Evolutionary conservation across 2,113 vertebrate genomes (phyloP).

Genomic region (Oriolus oriolus): DNA sequence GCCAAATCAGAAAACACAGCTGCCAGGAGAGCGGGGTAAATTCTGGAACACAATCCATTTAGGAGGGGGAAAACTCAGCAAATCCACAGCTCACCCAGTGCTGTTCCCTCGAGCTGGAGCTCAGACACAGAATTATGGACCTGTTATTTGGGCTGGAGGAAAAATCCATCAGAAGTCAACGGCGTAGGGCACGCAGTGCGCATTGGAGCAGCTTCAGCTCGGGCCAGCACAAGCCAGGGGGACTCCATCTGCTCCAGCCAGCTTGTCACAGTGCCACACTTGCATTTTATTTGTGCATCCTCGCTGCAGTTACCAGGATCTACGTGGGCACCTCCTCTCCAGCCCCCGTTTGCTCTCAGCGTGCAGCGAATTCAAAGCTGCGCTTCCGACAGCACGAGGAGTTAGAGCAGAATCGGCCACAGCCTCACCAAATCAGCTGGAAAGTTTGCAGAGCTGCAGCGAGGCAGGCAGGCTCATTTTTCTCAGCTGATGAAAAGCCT

Average conservation of each 20-base stretch:
- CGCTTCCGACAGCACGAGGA: background rate
- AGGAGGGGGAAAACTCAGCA: background rate
- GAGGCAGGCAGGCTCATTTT: background rate
- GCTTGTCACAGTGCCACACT: background rate
- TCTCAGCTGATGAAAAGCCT: slow-evolving; percentile 36
- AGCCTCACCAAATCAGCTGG: background rate
- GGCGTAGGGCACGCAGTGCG: rapidly evolving
- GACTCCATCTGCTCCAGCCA: slow-evolving; percentile 40
- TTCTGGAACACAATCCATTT: background rate
- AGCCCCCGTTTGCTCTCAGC: background rate
- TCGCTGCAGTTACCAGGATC: background rate
- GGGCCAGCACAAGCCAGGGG: background rate
- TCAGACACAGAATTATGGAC: background rate
- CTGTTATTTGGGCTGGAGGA: background rate
- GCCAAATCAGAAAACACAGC: background rate
- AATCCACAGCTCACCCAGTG: background rate
- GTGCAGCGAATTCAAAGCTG: background rate
- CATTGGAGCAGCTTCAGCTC: background rate
- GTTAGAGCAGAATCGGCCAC: background rate
- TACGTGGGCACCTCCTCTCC: background rate
- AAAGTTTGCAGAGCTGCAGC: background rate
- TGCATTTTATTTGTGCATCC: background rate
- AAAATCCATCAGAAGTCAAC: background rate
- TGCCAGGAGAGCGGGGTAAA: background rate
- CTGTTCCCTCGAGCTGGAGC: background rate